Evolutionary conservation across 1,140 invertebrate species (phyloP), one percentile per base, ranked within the genome.

Genomic region (Pectinophora gossypiella): DNA sequence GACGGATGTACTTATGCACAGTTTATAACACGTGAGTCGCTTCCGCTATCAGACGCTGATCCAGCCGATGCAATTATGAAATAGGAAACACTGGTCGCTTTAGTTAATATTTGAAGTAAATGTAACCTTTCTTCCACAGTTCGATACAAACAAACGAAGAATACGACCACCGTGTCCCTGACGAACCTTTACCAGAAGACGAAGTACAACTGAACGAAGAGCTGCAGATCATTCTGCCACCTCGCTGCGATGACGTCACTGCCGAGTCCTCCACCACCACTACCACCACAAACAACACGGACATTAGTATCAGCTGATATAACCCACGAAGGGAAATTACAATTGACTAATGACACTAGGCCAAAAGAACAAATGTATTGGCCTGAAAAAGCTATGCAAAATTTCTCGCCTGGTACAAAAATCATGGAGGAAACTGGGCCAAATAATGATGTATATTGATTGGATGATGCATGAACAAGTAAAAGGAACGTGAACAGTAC

Each of bases 171-270:
- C 44, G 44, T 6, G 64, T 83, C 4, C 51, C 61, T 3, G 73
- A 73, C 7, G 73, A 77, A 6, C 16, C 52, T 4, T 27, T 72
- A 0, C 72, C 71, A 0, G 82, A 86, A 51, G 80, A 84, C 38
- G 82, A 86, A 48, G 69, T 76, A 0, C 75, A 72, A 46, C 56
- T 79, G 3, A 69, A 70, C 38, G 82, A 82, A 40, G 80, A 84
- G 47, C 58, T 86, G 5, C 82, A 86, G 49, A 82, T 86, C 22
- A 84, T 86, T 15, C 56, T 86, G 1, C 80, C 80, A 1, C 82
- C 82, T 6, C 64, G 75, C n/a, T 71, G 68, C 38, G 82, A 86
- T 40, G 82, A 85, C 64, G 58, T 71, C 48, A 61, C 62, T 0
- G 59, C 67, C 0, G 76, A 75, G 18, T 70, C 71, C 10, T 70